These are phyloP conservation scores for Drosophila seguyi DNA, from an alignment of 1,140 invertebrate species.

Conservation along the genomic window DNA sequence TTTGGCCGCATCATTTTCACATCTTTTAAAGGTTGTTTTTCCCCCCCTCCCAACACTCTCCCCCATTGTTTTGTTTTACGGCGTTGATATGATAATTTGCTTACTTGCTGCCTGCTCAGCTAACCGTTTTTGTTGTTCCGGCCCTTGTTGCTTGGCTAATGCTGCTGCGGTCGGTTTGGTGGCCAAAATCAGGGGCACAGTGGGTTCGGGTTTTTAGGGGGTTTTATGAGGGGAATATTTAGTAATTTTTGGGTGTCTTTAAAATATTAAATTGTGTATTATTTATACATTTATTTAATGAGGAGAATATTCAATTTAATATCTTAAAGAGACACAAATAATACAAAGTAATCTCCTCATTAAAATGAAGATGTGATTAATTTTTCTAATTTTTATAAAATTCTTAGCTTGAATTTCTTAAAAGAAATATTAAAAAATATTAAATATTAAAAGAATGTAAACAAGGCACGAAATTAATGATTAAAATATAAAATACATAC, in stretches of 20 bases:
- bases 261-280: background rate
- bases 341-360: no score
- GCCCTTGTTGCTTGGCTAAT: slow-evolving; percentile 35
- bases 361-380: background rate
- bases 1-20: slow-evolving; percentile 65
- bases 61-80: slow-evolving; percentile 56
- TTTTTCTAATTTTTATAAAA: background rate
- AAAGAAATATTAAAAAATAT: background rate
- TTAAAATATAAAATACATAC: no score
- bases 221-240: background rate
- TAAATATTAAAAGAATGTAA: background rate
- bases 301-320: no score
- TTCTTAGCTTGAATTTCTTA: background rate
- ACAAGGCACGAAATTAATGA: background rate
- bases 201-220: background rate
- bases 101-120: slow-evolving; percentile 44
- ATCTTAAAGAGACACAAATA: no score
- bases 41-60: background rate
- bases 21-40: slow-evolving; percentile 37
- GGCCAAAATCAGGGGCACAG: slow-evolving; percentile 25
- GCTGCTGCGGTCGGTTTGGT: slow-evolving; percentile 41
- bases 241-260: background rate
- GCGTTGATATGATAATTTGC: slow-evolving; percentile 74
- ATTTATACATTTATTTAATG: no score
- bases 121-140: slow-evolving; percentile 40